A percentile compares a stretch with the other conserved stretches of the same genome.
These are phyloP conservation scores for Bombus cullumanus DNA, from an alignment of 1,140 invertebrate genomes.

Conservation along the genomic window DNA sequence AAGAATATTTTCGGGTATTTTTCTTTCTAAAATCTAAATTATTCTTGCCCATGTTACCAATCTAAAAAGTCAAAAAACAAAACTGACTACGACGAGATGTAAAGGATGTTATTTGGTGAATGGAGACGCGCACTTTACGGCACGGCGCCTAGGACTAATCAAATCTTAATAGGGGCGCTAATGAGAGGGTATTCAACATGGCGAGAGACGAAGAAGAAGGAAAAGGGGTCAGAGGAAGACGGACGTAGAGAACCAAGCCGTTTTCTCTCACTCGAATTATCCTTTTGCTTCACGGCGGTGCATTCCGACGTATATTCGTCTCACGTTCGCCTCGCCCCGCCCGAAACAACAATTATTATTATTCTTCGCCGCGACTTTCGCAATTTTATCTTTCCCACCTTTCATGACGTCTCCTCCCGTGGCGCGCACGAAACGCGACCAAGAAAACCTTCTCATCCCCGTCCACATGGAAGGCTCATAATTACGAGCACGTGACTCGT, in stretches of 20 bases:
- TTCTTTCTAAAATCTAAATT: background rate
- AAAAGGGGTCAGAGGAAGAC: slow-evolving; percentile 30
- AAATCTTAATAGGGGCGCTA: slow-evolving; percentile 81
- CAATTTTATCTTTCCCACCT: slow-evolving; percentile 64
- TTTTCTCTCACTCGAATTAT: slow-evolving; percentile 70
- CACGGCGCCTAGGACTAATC: slow-evolving; percentile 74
- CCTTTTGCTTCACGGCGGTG: slow-evolving; percentile 71
- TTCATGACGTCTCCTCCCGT: background rate
- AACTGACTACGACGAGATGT: background rate
- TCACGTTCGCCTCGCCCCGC: slow-evolving; percentile 69
- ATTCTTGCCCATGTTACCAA: background rate
- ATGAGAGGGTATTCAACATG: slow-evolving; percentile 77
- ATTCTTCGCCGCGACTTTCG: slow-evolving; percentile 60
- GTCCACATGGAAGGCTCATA: slow-evolving; percentile 71
- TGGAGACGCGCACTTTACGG: slow-evolving; percentile 72
- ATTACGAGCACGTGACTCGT: slow-evolving; percentile 79
- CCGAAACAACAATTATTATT: slow-evolving; percentile 76
- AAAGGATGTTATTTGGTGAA: slow-evolving; percentile 75
- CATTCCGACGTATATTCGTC: slow-evolving; percentile 74
- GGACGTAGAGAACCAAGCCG: slow-evolving; percentile 26
- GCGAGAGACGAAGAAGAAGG: slow-evolving; percentile 40
- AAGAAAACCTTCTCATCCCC: background rate
- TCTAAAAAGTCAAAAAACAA: background rate
- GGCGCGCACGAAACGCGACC: background rate
- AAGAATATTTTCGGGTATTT: too few relatives aligned